A percentile compares a stretch with the other conserved stretches of the same genome.
Evolutionary conservation across 1,140 invertebrate species (phyloP).

Genomic region (Nephotettix cincticeps): DNA sequence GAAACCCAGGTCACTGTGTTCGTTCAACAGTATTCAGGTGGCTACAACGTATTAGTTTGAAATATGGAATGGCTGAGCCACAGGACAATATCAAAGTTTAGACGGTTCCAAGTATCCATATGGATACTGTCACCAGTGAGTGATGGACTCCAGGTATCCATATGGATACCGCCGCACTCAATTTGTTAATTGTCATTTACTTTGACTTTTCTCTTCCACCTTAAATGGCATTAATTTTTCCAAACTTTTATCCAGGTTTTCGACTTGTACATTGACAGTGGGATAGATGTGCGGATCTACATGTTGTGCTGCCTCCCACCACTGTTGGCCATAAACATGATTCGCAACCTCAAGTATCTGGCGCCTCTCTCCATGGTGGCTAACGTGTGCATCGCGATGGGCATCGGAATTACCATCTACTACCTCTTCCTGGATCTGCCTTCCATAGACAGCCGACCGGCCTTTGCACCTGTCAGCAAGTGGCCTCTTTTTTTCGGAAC

Average conservation of each 20-base stretch:
- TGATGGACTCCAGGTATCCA: too few relatives aligned
- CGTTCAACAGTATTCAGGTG: too few relatives aligned
- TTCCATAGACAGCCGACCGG: conserved; percentile 51
- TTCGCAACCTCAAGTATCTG: conserved; percentile 82
- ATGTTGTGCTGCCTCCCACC: conserved; percentile 71
- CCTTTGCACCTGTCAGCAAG: conserved; percentile 57
- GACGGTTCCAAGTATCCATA: too few relatives aligned
- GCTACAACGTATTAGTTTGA: too few relatives aligned
- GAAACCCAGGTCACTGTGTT: too few relatives aligned
- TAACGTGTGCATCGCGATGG: conserved; percentile 71
- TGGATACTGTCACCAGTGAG: too few relatives aligned
- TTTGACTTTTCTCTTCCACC: too few relatives aligned
- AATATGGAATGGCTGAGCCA: too few relatives aligned
- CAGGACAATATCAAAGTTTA: too few relatives aligned
- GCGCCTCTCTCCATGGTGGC: conserved; percentile 87
- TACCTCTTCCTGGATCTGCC: conserved; percentile 73
- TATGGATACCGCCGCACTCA: too few relatives aligned
- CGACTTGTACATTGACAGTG: conserved; percentile 56
- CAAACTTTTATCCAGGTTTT: conserved; percentile 65
- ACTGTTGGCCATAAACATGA: conserved; percentile 70
- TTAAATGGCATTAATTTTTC: too few relatives aligned
- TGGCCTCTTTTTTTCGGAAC: conserved; percentile 87
- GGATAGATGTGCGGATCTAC: conserved; percentile 63
- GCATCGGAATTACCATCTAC: conserved; percentile 81
- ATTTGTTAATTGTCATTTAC: too few relatives aligned